Evolutionary conservation across 2,113 vertebrate genomes (phyloP), one percentile per base, ranked within the genome.

Genomic region (Poeciliopsis retropinna): DNA sequence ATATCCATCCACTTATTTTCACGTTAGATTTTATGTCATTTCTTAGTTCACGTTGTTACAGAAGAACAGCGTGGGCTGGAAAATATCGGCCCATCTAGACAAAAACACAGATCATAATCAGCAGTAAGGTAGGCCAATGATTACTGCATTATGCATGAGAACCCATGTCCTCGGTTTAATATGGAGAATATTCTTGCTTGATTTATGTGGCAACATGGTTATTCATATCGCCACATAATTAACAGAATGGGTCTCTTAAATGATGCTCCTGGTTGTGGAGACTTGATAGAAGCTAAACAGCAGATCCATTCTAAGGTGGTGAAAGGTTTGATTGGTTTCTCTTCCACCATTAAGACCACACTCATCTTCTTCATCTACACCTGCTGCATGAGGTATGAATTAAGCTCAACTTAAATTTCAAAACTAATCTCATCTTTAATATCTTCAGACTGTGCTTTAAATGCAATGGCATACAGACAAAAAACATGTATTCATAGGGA

Each of bases 151-250:
- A 88, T 92, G 76, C 69, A 92, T 81, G 78, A 87, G 28, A 15
- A 71, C 75, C 76, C 72, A 78, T 72, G 67, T 82, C 78, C 78
- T 82, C 70, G 77, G 78, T 61, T 87, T 87, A 82, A 83, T 85
- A 84, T 74, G 44, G 29, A 75, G 72, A 73, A 73, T 60, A 68
- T 54, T 74, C n/a, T 72, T 68, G 39, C 30, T 54, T 32, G 31
- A 86, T 81, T 82, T 69, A 54, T 62, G 37, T 60, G 70, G 54
- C 75, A 70, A 29, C 51, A 74, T 82, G 73, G 78, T 75, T 88
- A 84, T 84, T 87, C 60, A 89, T 88, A 89, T 80, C 81, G 69
- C 71, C 73, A 25, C 22, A 61, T 91, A 82, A 92, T 92, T 90
- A 91, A 87, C 82, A 60, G 72, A 69, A 60, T 5, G 51, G 80